A percentile compares a stretch with the other conserved stretches of the same genome.
Conservation (phyloP, 53 echinoderm and acorn worm genomes). For the Hippasteria phrygiana region DNA sequence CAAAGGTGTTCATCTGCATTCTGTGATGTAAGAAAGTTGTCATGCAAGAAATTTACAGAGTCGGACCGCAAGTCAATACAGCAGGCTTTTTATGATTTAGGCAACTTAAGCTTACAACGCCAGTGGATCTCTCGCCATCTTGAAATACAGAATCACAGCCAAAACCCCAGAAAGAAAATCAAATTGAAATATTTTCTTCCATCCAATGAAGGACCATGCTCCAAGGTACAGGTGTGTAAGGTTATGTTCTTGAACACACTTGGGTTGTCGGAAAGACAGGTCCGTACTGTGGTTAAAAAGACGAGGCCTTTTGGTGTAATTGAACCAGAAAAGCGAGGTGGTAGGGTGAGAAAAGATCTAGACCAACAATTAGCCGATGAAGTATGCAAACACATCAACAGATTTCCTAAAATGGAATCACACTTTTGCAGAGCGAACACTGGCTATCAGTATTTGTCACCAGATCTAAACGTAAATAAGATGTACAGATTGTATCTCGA, state of each 20-base stretch:
- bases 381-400: constrained; percentile 45
- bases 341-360: not conserved
- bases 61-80: constrained; percentile 1
- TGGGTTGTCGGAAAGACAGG: constrained; percentile 37
- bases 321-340: constrained; percentile 15
- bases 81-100: constrained; percentile 7
- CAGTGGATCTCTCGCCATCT: constrained; percentile 9
- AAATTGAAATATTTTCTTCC: constrained; percentile 17
- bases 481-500: constrained; percentile 42
- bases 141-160: not conserved
- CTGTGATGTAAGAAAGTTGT: constrained; percentile 3
- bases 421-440: constrained; percentile 53
- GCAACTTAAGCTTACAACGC: not conserved
- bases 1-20: not conserved
- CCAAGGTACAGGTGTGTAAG: constrained; percentile 28
- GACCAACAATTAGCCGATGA: constrained; percentile 13
- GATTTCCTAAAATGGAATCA: constrained; percentile 57
- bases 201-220: not conserved
- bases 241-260: constrained; percentile 32
- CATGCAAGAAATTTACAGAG: not conserved
- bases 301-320: not conserved
- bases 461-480: constrained; percentile 43
- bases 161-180: not conserved
- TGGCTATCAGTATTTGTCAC: constrained; percentile 43
- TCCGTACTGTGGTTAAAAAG: constrained; percentile 10